Base-by-base conservation (phyloP, 2,113 vertebrate species). In the Furnarius figulus region DNA sequence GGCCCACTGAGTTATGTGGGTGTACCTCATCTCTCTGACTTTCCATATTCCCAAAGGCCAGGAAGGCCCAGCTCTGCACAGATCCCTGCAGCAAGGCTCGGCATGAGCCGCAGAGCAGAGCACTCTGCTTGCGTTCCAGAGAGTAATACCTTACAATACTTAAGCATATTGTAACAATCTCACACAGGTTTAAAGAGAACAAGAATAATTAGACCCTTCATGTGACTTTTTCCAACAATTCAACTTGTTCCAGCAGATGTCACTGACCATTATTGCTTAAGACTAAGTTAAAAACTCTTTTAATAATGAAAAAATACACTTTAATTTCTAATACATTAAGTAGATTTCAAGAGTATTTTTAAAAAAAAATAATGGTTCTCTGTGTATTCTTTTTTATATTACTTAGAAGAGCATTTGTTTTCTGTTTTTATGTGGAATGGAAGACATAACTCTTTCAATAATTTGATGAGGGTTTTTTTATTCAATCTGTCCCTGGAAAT, bases 391-490 rank as follows among this genome's bases (percentile, higher is more conserved):
- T 63, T 73, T 27, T 8, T 40, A 2, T 59, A 30, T 61, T 47
- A 21, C 28, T 66, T 67, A 44, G 27, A 92, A 89, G 55, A 82
- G 31, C 28, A 91, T 59, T 62, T 78, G 55, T 12, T 24, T 47
- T 75, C 82, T 95, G 80, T n/a, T 90, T 94, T 83, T 91, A 73
- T 33, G 19, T 52, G 93, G 52, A 94, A 91, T 74, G 62, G 67
- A 90, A 96, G 49, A 73, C 59, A 77, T 49, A 89, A 92, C n/a
- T 93, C 58, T 83, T 71, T 50, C 87, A 94, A 88, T 35, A 81
- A 68, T 71, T 88, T 92, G 70, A 94, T 87, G 73, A 96, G 46
- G 80, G 93, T 77, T 90, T 61, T 96, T 97, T 97, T 94, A 96
- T 97, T 86, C 87, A 89, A 53, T 82, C 66, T 96, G 75, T 53